phyloP scores from a whole-genome alignment of 2,888 invertebrate species.

The Xylota segnis region DNA sequence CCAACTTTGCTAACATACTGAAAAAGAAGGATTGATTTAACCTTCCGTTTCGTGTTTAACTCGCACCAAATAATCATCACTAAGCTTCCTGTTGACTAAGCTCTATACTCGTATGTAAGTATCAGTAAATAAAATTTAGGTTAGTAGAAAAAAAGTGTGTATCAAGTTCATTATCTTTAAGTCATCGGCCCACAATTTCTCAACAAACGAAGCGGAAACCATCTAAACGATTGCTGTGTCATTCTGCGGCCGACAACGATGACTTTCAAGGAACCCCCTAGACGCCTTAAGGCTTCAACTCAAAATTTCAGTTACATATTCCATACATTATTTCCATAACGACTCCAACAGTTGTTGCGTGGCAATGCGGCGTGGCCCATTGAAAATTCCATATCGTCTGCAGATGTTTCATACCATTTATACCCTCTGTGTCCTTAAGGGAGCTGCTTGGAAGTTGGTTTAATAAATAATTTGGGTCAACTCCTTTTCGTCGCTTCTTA shows the following conservation, averaged over 20 bases:
- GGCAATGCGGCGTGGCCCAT: constrained; percentile 56
- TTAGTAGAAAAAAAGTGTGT: too few species aligned
- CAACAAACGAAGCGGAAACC: constrained; percentile 65
- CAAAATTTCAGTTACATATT: constrained; percentile 50
- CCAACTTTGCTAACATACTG: too few species aligned
- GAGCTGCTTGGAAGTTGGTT: constrained; percentile 46
- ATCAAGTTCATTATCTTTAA: constrained; percentile 24
- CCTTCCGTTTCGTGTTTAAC: too few species aligned
- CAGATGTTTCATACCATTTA: constrained; percentile 58
- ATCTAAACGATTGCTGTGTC: constrained; percentile 66
- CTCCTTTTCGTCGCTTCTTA: constrained; percentile 50
- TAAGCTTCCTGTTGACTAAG: constrained; percentile 9
- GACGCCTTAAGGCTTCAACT: constrained; percentile 10
- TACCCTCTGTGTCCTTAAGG: constrained; percentile 46
- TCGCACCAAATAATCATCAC: too few species aligned
- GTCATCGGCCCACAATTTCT: constrained; percentile 49
- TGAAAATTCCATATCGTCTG: constrained; percentile 73
- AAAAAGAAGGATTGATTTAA: too few species aligned
- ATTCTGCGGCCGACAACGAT: constrained; percentile 56
- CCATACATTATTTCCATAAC: constrained; percentile 65
- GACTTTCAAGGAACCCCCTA: constrained; percentile 23
- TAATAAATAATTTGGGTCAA: constrained; percentile 75
- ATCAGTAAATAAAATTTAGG: not conserved
- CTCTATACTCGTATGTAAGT: not conserved
- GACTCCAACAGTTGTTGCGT: constrained; percentile 74